Percentiles rank a stretch among this genome's conserved stretches.
phyloP scores from a whole-genome alignment of 2,888 invertebrate genomes.

The Psylliodes chrysocephalus region DNA sequence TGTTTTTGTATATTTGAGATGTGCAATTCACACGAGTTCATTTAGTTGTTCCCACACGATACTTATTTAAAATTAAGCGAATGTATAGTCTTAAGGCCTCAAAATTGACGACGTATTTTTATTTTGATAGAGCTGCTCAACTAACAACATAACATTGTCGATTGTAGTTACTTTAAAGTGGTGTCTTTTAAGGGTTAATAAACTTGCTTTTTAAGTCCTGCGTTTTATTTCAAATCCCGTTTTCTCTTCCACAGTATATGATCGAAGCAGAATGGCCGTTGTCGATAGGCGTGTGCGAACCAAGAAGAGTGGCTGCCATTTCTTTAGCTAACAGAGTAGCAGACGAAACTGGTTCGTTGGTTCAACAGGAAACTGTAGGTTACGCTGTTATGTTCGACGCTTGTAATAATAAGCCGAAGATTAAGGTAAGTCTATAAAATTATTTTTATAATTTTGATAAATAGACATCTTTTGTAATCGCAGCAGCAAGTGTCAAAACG shows the following conservation, averaged over 20 bases:
- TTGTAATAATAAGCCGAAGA: slow-evolving; percentile 72
- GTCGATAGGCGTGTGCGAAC: slow-evolving; percentile 90
- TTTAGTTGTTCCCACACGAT: no score
- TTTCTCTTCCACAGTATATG: slow-evolving; percentile 76
- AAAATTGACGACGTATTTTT: not conserved
- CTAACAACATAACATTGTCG: not conserved
- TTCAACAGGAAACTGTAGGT: slow-evolving; percentile 82
- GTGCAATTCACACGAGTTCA: no score
- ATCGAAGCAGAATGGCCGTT: slow-evolving; percentile 88
- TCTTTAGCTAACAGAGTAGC: slow-evolving; percentile 89
- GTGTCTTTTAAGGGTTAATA: slow-evolving; percentile 14
- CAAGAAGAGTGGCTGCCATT: slow-evolving; percentile 89
- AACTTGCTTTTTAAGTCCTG: slow-evolving; percentile 1
- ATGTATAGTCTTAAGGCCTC: no score
- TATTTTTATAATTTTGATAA: no score
- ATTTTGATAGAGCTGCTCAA: not conserved
- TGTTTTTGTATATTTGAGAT: no score
- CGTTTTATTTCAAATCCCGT: slow-evolving; percentile 1
- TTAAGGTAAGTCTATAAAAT: slow-evolving; percentile 74
- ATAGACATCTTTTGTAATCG: no score
- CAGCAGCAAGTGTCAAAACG: no score
- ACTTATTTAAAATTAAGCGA: no score
- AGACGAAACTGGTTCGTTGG: slow-evolving; percentile 81
- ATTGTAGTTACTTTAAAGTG: not conserved
- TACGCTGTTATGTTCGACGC: slow-evolving; percentile 87